Conservation (phyloP, 1,140 invertebrate species). For the Atta texana region DNA sequence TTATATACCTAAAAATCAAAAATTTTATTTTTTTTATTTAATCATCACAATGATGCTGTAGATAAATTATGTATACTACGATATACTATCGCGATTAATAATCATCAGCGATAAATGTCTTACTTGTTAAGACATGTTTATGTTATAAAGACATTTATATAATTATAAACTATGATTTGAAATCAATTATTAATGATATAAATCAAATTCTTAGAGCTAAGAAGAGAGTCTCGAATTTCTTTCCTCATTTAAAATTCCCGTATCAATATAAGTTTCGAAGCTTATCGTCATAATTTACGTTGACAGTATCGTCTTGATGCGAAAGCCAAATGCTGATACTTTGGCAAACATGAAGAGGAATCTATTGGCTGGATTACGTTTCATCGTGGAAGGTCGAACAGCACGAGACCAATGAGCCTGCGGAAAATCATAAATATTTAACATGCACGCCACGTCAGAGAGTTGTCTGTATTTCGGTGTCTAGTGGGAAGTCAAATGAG, state of each 20-base stretch:
- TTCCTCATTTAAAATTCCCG: not conserved
- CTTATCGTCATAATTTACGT: conserved; percentile 36
- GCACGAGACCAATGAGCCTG: conserved; percentile 12
- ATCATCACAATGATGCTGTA: not conserved
- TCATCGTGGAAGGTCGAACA: conserved; percentile 14
- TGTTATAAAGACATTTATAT: not conserved
- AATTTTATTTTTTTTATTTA: conserved; percentile 1
- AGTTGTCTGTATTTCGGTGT: conserved; percentile 18
- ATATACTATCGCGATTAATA: not conserved
- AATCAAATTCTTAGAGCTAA: not conserved
- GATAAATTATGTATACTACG: not conserved
- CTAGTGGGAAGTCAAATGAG: conserved; percentile 36
- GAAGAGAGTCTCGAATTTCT: not conserved
- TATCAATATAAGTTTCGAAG: not conserved
- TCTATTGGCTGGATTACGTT: conserved; percentile 34
- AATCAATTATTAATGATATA: not conserved
- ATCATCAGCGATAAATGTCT: not conserved
- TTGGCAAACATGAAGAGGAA: conserved; percentile 14
- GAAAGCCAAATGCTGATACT: conserved; percentile 29
- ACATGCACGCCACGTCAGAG: not conserved
- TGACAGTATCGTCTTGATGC: not conserved
- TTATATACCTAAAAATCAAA: not conserved
- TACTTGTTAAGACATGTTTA: not conserved
- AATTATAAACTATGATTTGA: not conserved
- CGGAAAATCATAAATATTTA: conserved; percentile 53